Evolutionary conservation across 2,797 vertebrate species (phyloP), one percentile per base, ranked within the genome.

Genomic region (Pristis pectinata): DNA sequence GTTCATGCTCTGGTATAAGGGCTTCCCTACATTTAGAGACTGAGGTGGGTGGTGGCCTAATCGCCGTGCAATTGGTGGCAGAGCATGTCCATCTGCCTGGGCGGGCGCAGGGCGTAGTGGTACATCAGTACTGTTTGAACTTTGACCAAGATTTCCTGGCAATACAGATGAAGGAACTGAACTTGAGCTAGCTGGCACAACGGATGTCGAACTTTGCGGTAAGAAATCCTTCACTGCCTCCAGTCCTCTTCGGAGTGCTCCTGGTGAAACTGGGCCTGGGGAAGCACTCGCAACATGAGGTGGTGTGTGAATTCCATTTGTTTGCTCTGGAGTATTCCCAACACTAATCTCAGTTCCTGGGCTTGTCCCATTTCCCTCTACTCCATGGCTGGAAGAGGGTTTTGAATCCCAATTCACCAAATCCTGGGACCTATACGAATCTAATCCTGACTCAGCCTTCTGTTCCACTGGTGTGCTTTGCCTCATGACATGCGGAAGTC

Each of bases 1-100:
- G 98, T 99, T 99, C 97, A 99, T 97, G 94, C 98, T 99, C 98
- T 99, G 99, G 97, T 99, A 99, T 53, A 99, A 96, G 34, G 99
- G 99, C 96, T 99, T 99, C 93, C 99, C 99, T 92, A 99, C 99
- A 49, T 99, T 99, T 85, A 99, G 98, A 94, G 99, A 99, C 95
- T 99, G 99, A 0, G 99, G 99, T 0, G 99, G 99, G 96, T 99
- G 99, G 96, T 99, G 98, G 95, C 98, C 98, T 1, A 99, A 97
- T 79, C 99, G 98, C n/a, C 99, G 98, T 7, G 99, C 99, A 10
- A 99, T 99, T 76, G 99, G 98, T 0, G 98, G 99, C 95, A 99
- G 97, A 94, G 98, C 97, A 67, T 99, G 99, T 95, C 98, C 97
- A 0, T 99, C 99, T 0, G 96, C 96, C 44, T 97, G 97, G 41